Evolutionary conservation across 2,888 invertebrate genomes (phyloP).

Genomic region (Phaonia tiefii): DNA sequence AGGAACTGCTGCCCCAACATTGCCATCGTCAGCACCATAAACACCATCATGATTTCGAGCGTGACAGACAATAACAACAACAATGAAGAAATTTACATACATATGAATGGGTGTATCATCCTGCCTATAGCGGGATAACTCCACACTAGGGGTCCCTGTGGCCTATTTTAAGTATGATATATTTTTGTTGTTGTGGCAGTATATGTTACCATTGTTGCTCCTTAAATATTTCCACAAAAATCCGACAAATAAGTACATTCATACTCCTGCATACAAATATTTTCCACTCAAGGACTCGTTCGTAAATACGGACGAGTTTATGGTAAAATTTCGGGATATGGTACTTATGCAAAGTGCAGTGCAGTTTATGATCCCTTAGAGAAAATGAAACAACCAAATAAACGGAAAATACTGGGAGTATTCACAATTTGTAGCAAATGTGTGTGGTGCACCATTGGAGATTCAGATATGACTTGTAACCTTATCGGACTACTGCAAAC

Average conservation of each 20-base stretch:
- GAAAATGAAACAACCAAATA: constrained; percentile 3
- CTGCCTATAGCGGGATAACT: too few relatives aligned
- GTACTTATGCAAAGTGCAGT: constrained; percentile 32
- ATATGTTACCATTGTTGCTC: not conserved
- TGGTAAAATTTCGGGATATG: constrained; percentile 32
- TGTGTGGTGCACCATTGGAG: too few relatives aligned
- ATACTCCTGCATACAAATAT: too few relatives aligned
- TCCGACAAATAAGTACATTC: constrained; percentile 1
- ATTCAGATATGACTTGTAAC: too few relatives aligned
- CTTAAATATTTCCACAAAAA: not conserved
- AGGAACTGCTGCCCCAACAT: not conserved
- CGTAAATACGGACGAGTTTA: constrained; percentile 21
- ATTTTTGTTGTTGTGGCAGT: not conserved
- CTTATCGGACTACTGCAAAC: too few relatives aligned
- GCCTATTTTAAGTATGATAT: not conserved
- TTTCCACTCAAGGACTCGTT: constrained; percentile 11
- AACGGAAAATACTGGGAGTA: too few relatives aligned
- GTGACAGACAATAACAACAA: not conserved
- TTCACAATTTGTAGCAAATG: too few relatives aligned
- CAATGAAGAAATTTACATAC: too few relatives aligned
- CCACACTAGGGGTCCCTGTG: too few relatives aligned
- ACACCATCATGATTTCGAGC: not conserved
- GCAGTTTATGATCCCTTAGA: constrained; percentile 36
- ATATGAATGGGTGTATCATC: too few relatives aligned
- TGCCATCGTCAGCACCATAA: not conserved